phyloP scores from a whole-genome alignment of 2,113 vertebrate genomes.

The Parotia lawesii region DNA sequence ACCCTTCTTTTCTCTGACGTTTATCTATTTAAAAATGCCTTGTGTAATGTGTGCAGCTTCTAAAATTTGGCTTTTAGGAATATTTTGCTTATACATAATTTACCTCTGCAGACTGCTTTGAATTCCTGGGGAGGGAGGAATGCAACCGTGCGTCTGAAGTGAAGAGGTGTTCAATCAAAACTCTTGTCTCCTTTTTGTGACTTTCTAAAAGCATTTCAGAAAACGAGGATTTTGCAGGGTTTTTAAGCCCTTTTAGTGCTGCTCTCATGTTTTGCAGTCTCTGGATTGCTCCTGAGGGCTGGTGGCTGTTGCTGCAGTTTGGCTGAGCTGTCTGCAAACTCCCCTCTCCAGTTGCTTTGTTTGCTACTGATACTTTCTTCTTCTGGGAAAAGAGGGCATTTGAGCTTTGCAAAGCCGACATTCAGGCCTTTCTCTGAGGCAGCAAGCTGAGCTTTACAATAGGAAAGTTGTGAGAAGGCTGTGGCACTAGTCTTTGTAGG shows the following conservation, averaged over 20 bases:
- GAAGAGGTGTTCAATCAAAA: background rate
- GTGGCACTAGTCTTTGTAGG: background rate
- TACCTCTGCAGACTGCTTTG: background rate
- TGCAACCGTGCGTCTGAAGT: background rate
- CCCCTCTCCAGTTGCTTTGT: background rate
- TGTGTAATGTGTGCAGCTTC: background rate
- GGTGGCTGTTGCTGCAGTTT: background rate
- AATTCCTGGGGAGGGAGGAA: slow-evolving; percentile 13
- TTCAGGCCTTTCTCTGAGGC: background rate
- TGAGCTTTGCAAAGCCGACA: background rate
- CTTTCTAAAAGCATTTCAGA: background rate
- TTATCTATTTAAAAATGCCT: background rate
- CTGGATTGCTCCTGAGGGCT: background rate
- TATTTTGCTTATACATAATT: slow-evolving; percentile 23
- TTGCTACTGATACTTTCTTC: background rate
- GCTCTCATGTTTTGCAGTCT: background rate
- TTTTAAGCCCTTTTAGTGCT: background rate
- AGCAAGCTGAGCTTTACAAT: background rate
- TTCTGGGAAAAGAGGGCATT: background rate
- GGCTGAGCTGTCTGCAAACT: background rate
- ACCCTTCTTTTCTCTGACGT: background rate
- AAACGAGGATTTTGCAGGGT: background rate
- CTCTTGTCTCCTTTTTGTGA: background rate
- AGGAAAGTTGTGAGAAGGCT: background rate
- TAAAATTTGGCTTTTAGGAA: slow-evolving; percentile 13